These are phyloP conservation scores for Tipula vernalis DNA, from an alignment of 2,888 invertebrate genomes.

Conservation along the genomic window DNA sequence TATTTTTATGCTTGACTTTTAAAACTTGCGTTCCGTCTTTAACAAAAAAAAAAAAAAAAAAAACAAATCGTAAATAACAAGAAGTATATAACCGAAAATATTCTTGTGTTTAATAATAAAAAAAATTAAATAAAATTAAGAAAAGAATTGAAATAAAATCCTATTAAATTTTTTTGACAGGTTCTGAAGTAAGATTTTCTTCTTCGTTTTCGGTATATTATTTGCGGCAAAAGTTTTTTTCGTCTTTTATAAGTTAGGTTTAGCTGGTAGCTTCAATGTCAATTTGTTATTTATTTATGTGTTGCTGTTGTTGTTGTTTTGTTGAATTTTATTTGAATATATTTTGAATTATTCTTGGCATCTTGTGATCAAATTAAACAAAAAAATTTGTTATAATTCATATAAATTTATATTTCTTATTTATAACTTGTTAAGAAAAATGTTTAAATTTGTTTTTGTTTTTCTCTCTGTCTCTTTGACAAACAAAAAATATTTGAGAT, in stretches of 20 bases:
- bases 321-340: background rate
- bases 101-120: background rate
- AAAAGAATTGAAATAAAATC: background rate
- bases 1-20: background rate
- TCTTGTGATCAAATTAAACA: slow-evolving; percentile 4
- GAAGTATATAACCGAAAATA: background rate
- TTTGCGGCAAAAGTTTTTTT: background rate
- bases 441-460: background rate
- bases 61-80: background rate
- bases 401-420: background rate
- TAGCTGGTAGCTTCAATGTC: slow-evolving; percentile 4
- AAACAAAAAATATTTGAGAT: background rate
- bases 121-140: background rate
- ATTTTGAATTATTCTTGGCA: background rate
- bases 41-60: background rate
- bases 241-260: background rate
- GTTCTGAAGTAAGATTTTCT: background rate
- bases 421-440: background rate
- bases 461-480: background rate
- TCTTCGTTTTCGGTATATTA: background rate
- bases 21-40: background rate
- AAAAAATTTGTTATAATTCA: background rate
- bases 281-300: background rate
- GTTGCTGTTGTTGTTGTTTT: background rate
- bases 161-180: slow-evolving; percentile 1